Percentiles rank a stretch among this genome's conserved stretches.
phyloP scores from a whole-genome alignment of 2,113 vertebrate genomes.

The Oryzias melastigma region DNA sequence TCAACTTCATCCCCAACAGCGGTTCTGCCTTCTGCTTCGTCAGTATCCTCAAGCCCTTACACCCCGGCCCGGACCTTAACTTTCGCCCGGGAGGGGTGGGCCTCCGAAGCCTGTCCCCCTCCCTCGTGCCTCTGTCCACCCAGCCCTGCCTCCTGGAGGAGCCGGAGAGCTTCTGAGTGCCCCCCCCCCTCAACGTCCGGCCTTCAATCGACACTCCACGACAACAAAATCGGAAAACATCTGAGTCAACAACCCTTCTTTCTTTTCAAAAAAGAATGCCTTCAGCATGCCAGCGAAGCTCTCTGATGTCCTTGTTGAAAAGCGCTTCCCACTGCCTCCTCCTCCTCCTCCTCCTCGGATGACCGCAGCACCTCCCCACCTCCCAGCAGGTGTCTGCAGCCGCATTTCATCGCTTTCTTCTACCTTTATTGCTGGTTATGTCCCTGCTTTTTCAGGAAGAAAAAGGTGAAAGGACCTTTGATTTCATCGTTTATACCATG shows the following conservation, averaged over 20 bases:
- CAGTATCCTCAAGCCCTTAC: constrained; percentile 97
- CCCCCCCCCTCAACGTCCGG: background rate
- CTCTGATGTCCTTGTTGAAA: constrained; percentile 67
- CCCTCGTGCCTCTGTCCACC: constrained; percentile 86
- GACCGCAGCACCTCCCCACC: constrained; percentile 33
- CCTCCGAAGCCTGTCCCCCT: constrained; percentile 86
- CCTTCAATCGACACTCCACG: constrained; percentile 5
- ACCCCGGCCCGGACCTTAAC: constrained; percentile 89
- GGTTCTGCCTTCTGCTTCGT: constrained; percentile 99
- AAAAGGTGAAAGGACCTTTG: constrained; percentile 62
- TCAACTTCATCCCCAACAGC: constrained; percentile 99
- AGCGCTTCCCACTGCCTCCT: constrained; percentile 71
- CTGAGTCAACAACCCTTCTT: constrained; percentile 41
- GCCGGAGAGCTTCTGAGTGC: constrained; percentile 85
- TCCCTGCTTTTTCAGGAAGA: constrained; percentile 58
- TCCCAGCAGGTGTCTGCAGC: constrained; percentile 21
- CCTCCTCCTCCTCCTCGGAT: constrained; percentile 42
- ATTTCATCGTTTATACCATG: constrained; percentile 70
- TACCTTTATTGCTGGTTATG: constrained; percentile 53
- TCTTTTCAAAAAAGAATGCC: constrained; percentile 55
- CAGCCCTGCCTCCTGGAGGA: constrained; percentile 91
- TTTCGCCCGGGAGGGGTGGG: constrained; percentile 78
- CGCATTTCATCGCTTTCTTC: constrained; percentile 63
- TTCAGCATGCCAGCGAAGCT: constrained; percentile 73
- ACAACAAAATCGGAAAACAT: constrained; percentile 39